Conservation (phyloP, 2,113 vertebrate species). For the Malurus alboscapulatus region DNA sequence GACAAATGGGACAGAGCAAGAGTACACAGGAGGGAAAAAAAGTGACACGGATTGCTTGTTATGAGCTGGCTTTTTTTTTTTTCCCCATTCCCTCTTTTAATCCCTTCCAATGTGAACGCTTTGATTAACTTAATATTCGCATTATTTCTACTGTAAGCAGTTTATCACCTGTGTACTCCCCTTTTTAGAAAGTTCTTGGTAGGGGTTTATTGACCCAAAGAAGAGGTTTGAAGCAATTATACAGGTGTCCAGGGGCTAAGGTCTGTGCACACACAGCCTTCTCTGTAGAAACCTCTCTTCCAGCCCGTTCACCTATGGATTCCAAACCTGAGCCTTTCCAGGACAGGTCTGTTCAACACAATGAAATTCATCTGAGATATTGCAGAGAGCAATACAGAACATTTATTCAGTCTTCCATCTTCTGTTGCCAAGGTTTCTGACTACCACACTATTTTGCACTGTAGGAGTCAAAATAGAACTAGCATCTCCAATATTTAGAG, state of each 20-base stretch:
- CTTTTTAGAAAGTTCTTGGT: neutral
- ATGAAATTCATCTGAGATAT: neutral
- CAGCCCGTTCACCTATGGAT: neutral
- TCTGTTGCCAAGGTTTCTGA: neutral
- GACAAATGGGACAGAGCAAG: slow-evolving; percentile 85
- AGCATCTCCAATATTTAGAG: neutral
- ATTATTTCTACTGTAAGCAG: slow-evolving; percentile 73
- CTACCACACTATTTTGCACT: fast-evolving
- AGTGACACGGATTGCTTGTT: slow-evolving; percentile 81
- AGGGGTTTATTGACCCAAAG: neutral
- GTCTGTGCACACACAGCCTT: neutral
- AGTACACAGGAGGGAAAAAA: slow-evolving; percentile 76
- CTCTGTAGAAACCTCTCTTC: neutral
- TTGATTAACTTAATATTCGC: slow-evolving; percentile 81
- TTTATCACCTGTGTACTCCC: slow-evolving; percentile 59
- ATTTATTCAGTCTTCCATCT: neutral
- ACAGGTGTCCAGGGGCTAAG: neutral
- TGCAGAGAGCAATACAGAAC: fast-evolving
- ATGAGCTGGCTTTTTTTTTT: slow-evolving; percentile 53
- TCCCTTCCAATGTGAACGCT: slow-evolving; percentile 61
- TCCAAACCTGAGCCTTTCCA: neutral
- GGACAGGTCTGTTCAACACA: fast-evolving
- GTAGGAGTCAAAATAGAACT: neutral
- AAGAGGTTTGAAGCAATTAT: neutral
- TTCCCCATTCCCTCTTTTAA: slow-evolving; percentile 48